Percentiles rank a stretch among this genome's conserved stretches.
These are phyloP conservation scores for Strigamia maritima DNA, from an alignment of 2,888 invertebrate species.

Conservation along the genomic window DNA sequence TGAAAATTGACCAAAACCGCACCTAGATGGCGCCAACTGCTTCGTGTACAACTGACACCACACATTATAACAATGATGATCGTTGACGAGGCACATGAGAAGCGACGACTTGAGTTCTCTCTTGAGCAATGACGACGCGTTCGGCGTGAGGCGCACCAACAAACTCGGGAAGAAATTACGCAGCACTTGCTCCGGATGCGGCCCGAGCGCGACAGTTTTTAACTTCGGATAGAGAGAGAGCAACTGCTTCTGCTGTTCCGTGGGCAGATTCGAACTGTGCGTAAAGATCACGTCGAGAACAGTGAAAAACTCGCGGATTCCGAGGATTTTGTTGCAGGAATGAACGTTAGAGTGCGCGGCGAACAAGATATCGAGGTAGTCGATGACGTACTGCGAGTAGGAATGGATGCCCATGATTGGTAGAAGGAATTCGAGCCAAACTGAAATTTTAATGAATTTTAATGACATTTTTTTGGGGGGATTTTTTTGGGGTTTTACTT, in stretches of 20 bases:
- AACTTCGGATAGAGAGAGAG: constrained; percentile 50
- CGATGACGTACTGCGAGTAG: constrained; percentile 50
- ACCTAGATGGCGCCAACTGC: constrained; percentile 63
- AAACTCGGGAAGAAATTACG: constrained; percentile 62
- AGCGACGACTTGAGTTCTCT: constrained; percentile 60
- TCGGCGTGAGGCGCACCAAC: constrained; percentile 62
- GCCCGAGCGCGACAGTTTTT: constrained; percentile 50
- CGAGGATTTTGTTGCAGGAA: constrained; percentile 47
- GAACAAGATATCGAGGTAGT: constrained; percentile 51
- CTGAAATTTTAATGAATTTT: constrained; percentile 46
- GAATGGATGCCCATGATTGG: constrained; percentile 49
- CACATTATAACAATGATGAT: constrained; percentile 63
- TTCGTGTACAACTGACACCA: constrained; percentile 69
- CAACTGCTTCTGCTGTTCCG: constrained; percentile 49
- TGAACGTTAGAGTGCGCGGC: constrained; percentile 45
- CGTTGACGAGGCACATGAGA: constrained; percentile 61
- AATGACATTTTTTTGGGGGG: neutral
- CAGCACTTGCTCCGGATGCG: constrained; percentile 46
- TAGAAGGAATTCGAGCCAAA: constrained; percentile 53
- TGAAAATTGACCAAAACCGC: constrained; percentile 4
- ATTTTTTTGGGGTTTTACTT: constrained; percentile 47
- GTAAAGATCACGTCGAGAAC: constrained; percentile 50
- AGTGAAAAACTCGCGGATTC: constrained; percentile 51
- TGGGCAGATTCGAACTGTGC: constrained; percentile 45
- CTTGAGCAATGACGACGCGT: constrained; percentile 56